A percentile compares a stretch with the other conserved stretches of the same genome.
phyloP scores from a whole-genome alignment of 2,113 vertebrate species.

The Aplodontia rufa region DNA sequence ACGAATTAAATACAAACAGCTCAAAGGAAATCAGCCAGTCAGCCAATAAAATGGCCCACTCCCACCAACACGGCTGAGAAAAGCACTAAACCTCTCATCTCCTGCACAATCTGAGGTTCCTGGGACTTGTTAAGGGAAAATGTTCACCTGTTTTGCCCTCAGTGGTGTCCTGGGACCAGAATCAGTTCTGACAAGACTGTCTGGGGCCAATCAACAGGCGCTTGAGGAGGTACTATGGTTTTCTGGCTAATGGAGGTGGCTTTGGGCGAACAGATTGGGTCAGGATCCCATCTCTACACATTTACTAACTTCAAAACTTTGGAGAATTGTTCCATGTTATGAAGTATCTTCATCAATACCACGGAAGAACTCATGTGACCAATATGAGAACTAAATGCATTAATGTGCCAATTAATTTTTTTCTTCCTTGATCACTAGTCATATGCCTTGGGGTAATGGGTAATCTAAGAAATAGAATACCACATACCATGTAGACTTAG shows the following conservation, averaged over 20 bases:
- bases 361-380: background rate
- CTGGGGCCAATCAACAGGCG: background rate
- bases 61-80: background rate
- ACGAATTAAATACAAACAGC: background rate
- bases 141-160: background rate
- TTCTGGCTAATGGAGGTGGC: background rate
- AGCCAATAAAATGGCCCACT: background rate
- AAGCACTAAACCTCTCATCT: background rate
- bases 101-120: background rate
- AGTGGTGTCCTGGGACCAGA: background rate
- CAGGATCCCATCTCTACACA: background rate
- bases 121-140: background rate
- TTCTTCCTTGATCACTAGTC: background rate
- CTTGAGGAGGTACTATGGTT: fast-evolving
- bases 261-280: background rate
- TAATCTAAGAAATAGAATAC: background rate
- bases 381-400: background rate
- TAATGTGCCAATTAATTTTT: background rate
- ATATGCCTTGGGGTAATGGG: background rate
- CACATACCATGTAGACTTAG: fast-evolving
- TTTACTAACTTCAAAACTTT: background rate
- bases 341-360: background rate
- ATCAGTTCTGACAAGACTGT: background rate
- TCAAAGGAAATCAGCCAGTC: background rate
- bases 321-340: background rate